Conservation (phyloP, 1,140 invertebrate genomes). For the Drosophila bocki region DNA sequence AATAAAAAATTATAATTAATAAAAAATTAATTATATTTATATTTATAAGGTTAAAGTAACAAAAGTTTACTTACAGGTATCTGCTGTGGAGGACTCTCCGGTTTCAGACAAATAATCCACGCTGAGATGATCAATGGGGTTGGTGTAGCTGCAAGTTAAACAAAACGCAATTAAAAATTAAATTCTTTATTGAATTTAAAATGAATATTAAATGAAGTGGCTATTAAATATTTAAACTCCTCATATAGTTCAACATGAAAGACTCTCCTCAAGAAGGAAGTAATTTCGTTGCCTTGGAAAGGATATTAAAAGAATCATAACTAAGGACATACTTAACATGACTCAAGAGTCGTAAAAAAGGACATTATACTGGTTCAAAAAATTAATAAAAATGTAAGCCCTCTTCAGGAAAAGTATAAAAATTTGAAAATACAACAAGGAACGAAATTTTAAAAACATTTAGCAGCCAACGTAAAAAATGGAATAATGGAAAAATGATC, state of each 20-base stretch:
- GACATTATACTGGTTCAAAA: conserved; percentile 6
- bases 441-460: conserved; percentile 26
- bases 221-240: conserved; percentile 3
- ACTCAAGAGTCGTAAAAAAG: conserved; percentile 21
- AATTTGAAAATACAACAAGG: not conserved
- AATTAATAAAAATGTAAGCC: conserved; percentile 11
- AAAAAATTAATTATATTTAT: not conserved
- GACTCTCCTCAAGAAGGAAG: not conserved
- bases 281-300: conserved; percentile 3
- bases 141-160: conserved; percentile 85
- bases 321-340: conserved; percentile 7
- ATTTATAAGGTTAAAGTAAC: conserved; percentile 38
- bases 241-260: conserved; percentile 9
- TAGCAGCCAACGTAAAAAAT: not conserved
- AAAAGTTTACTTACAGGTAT: conserved; percentile 84
- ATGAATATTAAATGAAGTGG: not conserved
- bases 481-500: not conserved
- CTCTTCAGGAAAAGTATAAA: conserved; percentile 6
- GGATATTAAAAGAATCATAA: conserved; percentile 27
- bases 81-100: conserved; percentile 85
- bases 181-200: conserved; percentile 32
- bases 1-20: conserved; percentile 55
- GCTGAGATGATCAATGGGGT: conserved; percentile 87
- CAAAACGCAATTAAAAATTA: not conserved
- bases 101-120: conserved; percentile 85